Evolutionary conservation across 2,888 invertebrate species (phyloP).

Genomic region (Xestia xanthographa): DNA sequence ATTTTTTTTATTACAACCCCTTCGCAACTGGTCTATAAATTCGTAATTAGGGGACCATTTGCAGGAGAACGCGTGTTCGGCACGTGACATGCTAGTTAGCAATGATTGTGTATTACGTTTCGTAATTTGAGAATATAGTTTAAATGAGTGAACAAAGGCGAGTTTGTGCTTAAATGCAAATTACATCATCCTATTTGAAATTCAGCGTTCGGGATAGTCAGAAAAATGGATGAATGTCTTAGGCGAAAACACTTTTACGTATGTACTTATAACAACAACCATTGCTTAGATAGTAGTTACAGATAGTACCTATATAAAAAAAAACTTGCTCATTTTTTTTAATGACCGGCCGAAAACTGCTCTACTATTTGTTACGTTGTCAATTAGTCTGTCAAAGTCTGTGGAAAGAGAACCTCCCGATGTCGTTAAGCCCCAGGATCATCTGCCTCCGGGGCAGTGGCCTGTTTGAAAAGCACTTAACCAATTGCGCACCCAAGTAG

Average conservation of each 20-base stretch:
- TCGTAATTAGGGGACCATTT: constrained; percentile 55
- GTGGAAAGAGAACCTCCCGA: no score
- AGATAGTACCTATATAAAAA: neutral
- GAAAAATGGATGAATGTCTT: neutral
- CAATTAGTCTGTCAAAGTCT: no score
- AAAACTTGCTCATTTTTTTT: no score
- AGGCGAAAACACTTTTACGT: neutral
- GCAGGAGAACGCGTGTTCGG: constrained; percentile 64
- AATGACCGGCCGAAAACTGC: no score
- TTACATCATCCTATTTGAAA: neutral
- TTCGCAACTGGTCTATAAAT: constrained; percentile 44
- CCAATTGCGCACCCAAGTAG: no score
- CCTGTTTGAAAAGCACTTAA: no score
- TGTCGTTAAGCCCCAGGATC: no score
- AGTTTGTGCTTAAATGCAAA: constrained; percentile 12
- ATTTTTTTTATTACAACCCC: constrained; percentile 47
- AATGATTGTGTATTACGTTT: constrained; percentile 56
- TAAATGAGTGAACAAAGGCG: constrained; percentile 38
- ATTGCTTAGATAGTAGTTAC: no score
- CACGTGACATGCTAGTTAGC: constrained; percentile 69
- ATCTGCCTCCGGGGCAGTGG: no score
- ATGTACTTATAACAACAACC: neutral
- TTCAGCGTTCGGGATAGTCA: neutral
- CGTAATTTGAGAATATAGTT: constrained; percentile 41
- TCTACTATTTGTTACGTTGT: no score